phyloP scores from a whole-genome alignment of 2,113 vertebrate genomes.

The Carettochelys insculpta region DNA sequence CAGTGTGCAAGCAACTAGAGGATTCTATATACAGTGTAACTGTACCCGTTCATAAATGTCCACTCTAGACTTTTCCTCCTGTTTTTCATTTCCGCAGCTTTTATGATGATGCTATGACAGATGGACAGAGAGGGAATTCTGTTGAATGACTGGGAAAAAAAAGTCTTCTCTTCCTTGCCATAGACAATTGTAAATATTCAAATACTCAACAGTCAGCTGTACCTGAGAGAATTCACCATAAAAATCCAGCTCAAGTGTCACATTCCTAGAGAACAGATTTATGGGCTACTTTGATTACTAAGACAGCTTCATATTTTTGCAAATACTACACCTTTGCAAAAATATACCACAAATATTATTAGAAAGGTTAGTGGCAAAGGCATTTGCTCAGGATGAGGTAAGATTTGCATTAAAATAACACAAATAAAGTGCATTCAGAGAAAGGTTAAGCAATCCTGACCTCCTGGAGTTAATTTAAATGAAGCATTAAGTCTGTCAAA shows the following conservation, averaged over 20 bases:
- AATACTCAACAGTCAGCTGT: not conserved
- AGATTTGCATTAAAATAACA: not conserved
- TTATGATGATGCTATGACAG: not conserved
- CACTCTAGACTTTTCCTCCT: not conserved
- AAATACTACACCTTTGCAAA: not conserved
- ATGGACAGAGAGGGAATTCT: not conserved
- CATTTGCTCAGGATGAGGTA: not conserved
- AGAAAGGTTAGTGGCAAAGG: not conserved
- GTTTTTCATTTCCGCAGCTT: not conserved
- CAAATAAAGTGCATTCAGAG: slow-evolving; percentile 7
- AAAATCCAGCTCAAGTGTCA: not conserved
- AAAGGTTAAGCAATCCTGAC: slow-evolving; percentile 9
- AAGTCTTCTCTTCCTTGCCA: not conserved
- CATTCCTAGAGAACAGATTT: not conserved
- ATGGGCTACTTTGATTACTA: not conserved
- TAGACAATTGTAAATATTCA: not conserved
- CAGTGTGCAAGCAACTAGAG: not conserved
- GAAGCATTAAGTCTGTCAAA: not conserved
- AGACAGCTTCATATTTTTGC: not conserved
- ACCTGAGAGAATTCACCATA: not conserved
- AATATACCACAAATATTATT: not conserved
- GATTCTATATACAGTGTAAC: accelerated
- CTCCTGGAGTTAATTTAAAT: not conserved
- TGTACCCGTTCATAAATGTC: not conserved
- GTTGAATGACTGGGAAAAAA: not conserved